A percentile compares a stretch with the other conserved stretches of the same genome.
These are phyloP conservation scores for Hyles lineata DNA, from an alignment of 2,888 invertebrate species.

Conservation along the genomic window DNA sequence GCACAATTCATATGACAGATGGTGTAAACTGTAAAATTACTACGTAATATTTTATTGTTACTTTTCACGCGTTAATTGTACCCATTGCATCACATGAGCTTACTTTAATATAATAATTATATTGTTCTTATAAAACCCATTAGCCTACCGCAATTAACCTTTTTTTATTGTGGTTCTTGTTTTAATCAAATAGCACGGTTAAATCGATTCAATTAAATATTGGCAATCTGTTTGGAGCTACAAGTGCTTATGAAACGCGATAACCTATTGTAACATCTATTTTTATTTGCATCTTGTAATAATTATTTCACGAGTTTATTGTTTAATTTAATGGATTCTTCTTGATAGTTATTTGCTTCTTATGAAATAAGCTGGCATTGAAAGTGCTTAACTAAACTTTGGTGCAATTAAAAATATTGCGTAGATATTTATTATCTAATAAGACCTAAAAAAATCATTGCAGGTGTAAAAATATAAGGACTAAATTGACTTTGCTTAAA, in stretches of 20 bases:
- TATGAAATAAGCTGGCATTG: background rate
- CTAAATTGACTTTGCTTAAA: no score
- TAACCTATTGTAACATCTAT: conserved; percentile 6
- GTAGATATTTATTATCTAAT: no score
- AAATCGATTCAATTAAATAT: background rate
- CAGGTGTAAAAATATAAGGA: no score
- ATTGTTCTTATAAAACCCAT: background rate
- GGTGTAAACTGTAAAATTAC: background rate
- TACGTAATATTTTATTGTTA: background rate
- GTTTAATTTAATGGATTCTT: conserved; percentile 3
- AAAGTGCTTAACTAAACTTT: no score
- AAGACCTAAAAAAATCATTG: no score
- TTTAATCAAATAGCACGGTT: background rate
- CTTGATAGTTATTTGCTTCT: background rate
- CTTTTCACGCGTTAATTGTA: background rate
- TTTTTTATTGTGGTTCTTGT: background rate
- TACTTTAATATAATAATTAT: background rate
- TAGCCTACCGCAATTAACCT: background rate
- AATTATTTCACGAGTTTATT: conserved; percentile 6
- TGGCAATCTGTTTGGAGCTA: background rate
- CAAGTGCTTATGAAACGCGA: background rate
- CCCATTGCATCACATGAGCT: background rate
- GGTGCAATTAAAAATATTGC: no score
- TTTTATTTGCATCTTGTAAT: background rate
- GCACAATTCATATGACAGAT: background rate